Evolutionary conservation across 2,797 vertebrate genomes (phyloP), one percentile per base, ranked within the genome.

Genomic region (Parauchenoglanis ngamensis): DNA sequence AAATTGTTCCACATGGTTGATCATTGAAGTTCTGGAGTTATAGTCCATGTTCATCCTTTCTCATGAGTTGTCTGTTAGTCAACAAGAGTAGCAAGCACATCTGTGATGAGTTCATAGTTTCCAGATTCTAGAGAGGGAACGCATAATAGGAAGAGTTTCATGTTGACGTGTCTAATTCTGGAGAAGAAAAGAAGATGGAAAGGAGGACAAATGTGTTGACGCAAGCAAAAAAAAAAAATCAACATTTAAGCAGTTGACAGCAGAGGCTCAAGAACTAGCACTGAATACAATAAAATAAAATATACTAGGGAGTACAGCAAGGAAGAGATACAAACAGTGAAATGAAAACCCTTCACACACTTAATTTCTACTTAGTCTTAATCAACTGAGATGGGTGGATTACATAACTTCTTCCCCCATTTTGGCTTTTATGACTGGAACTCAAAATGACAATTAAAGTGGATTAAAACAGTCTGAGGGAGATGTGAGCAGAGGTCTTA

Each of bases 11-110:
- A 83, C 21, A 17, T 5, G 5, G 44, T 65, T 68, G 72, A 85
- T 19, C 21, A 31, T 6, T 23, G 7, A 81, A 28, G 76, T 86
- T 88, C 35, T 76, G 25, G 21, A 65, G 52, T 80, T 84, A 28
- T 0, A 63, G 52, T 87, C 68, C 57, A 84, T 28, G 31, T 85
- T 84, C 23, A 75, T 31, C n/a, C 61, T 40, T 25, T n/a, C 10
- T 79, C 83, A 87, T 87, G 88, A 80, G 91, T 94, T 93, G 92
- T 93, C 92, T 89, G 84, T 90, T 84, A 63, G 82, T 89, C 75
- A 83, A 46, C 85, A 91, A 87, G 83, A 84, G 35, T 86, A 84
- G 91, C 86, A 90, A 90, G 92, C 87, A 85, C 87, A 93, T 90
- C 82, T 76, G 85, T 81, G 75, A 56, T 67, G 86, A 81, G 57